Base-by-base conservation (phyloP, 2,888 invertebrate species). In the Eupeodes latifasciatus region DNA sequence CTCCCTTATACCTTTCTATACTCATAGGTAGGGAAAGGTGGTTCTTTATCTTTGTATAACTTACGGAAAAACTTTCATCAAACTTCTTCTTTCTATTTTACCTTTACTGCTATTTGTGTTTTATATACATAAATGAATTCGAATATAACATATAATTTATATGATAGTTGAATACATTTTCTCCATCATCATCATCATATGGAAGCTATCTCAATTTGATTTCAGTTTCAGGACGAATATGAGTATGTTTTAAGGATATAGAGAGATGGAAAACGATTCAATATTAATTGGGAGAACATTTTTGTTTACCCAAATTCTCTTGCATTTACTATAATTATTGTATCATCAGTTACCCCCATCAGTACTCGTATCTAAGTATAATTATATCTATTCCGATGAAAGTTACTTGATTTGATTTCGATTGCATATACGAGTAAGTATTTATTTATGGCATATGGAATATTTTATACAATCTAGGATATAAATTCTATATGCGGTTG, bases 41-140 rank as follows among this genome's bases (percentile, higher is more conserved):
- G 40, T 40, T 40, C 40, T 40, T 1, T 40, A 40, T 40, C 6
- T 40, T 5, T 40, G 40, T 40, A 40, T 40, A 40, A 40, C 40
- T 40, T 4, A 40, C 9, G 9, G 11, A 10, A 40, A 71, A 71
- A 71, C 53, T 71, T 71, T 71, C 16, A 71, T 19, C 1, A 47
- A 71, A 71, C 36, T 55, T 53, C 69, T 53, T 69, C 69, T 53
- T 53, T 19, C 19, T 40, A 55, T 4, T 34, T 67, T 51, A 47
- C 61, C 47, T 47, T 12, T 47, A 44, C 44, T 11, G 1, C 19
- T 19, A 57, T 34, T 14, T 14, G n/a, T 5, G n/a, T n/a, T 4
- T 9, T 34, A 2, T 59, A 59, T 34, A 2, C 34, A 59, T 19
- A 9, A 10, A 16, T 55, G 11, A 11, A 57, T 27, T 27, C 5